Conservation (phyloP, 1,140 invertebrate genomes). For the Lutraria rhynchaena region DNA sequence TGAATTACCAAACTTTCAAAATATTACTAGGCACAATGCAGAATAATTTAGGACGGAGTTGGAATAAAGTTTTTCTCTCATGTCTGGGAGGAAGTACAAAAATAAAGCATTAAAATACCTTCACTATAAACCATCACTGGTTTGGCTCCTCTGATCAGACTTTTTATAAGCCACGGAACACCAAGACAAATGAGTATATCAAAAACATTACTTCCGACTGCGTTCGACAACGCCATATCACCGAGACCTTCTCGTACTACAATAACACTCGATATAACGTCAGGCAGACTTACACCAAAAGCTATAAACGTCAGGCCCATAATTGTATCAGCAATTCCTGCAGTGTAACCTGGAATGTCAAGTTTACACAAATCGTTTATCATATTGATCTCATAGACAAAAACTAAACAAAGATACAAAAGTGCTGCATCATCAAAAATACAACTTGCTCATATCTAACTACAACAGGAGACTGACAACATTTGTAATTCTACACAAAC, state of each 20-base stretch:
- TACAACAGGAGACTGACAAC: too few species aligned
- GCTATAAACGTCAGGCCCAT: constrained; percentile 84
- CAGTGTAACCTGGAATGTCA: constrained; percentile 81
- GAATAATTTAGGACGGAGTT: too few species aligned
- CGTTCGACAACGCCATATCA: constrained; percentile 82
- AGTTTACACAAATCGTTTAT: too few species aligned
- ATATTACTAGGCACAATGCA: too few species aligned
- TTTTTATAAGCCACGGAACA: constrained; percentile 85
- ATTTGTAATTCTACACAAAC: too few species aligned
- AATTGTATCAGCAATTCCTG: constrained; percentile 83
- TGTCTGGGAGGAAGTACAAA: too few species aligned
- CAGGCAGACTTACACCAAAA: constrained; percentile 84
- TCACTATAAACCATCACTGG: constrained; percentile 79
- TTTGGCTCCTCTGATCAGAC: constrained; percentile 88
- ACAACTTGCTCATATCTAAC: too few species aligned
- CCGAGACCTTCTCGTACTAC: constrained; percentile 82
- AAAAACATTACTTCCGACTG: constrained; percentile 82
- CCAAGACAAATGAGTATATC: constrained; percentile 81
- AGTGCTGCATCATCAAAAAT: too few species aligned
- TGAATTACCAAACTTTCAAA: too few species aligned
- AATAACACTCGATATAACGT: constrained; percentile 83
- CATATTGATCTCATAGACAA: too few species aligned
- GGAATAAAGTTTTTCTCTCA: too few species aligned
- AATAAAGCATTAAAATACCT: constrained; percentile 69
- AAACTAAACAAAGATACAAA: too few species aligned